Conservation (phyloP, 2,888 invertebrate genomes). For the Serrognathus titanus region DNA sequence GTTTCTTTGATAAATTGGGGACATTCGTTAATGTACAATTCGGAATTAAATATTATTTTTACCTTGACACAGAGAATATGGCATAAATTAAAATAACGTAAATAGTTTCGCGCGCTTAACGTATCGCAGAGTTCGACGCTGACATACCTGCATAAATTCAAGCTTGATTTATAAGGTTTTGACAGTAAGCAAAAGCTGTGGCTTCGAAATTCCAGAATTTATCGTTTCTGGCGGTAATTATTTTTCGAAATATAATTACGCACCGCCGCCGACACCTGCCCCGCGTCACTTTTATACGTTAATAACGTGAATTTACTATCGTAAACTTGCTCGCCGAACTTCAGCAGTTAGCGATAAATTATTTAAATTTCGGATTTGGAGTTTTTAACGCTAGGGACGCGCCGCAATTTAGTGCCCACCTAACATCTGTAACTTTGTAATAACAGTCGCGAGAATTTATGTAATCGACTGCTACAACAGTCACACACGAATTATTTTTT, state of each 20-base stretch:
- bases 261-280: not conserved
- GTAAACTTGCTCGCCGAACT: not conserved
- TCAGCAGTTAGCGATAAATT: not conserved
- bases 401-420: too few relatives aligned
- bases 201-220: constrained; percentile 1
- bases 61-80: too few relatives aligned
- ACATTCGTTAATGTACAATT: too few relatives aligned
- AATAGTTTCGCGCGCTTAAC: too few relatives aligned
- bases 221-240: constrained; percentile 1
- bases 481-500: too few relatives aligned
- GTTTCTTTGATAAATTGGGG: too few relatives aligned
- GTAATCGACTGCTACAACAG: too few relatives aligned
- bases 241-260: constrained; percentile 1
- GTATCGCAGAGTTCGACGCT: too few relatives aligned
- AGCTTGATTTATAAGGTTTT: not conserved
- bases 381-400: not conserved
- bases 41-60: too few relatives aligned
- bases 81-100: too few relatives aligned
- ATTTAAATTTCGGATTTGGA: not conserved
- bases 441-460: too few relatives aligned
- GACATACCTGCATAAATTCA: constrained; percentile 1
- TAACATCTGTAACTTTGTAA: too few relatives aligned
- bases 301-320: not conserved
- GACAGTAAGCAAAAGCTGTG: not conserved
- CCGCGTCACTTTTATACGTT: not conserved